phyloP scores from a whole-genome alignment of 1,140 invertebrate species.

The Anthonomus grandis region DNA sequence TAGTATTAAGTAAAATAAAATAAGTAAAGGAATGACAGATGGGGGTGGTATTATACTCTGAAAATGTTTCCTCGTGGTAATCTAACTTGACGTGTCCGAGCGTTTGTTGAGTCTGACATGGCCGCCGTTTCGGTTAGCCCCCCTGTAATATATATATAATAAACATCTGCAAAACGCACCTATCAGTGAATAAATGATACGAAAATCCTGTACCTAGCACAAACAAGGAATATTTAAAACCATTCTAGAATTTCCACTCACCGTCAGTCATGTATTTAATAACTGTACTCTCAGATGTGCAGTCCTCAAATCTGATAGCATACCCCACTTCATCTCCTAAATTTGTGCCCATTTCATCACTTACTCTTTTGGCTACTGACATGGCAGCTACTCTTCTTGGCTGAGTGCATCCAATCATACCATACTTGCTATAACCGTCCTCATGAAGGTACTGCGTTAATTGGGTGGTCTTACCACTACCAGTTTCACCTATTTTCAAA shows the following conservation, averaged over 20 bases:
- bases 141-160: no score
- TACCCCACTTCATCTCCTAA: slow-evolving; percentile 92
- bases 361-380: slow-evolving; percentile 98
- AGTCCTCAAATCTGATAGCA: slow-evolving; percentile 99
- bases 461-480: slow-evolving; percentile 98
- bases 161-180: no score
- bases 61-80: no score
- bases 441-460: slow-evolving; percentile 98
- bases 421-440: slow-evolving; percentile 90
- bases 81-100: no score
- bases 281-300: slow-evolving; percentile 91
- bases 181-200: no score
- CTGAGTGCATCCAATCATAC: slow-evolving; percentile 94
- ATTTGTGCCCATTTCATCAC: slow-evolving; percentile 91
- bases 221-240: neutral
- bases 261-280: slow-evolving; percentile 99
- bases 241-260: neutral
- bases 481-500: slow-evolving; percentile 87
- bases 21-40: no score
- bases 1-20: no score
- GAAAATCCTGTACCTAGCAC: neutral
- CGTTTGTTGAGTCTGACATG: no score
- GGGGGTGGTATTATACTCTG: no score
- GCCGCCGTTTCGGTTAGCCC: no score
- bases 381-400: slow-evolving; percentile 96